Conservation (phyloP, 2,797 vertebrate genomes). For the Pristis pectinata region DNA sequence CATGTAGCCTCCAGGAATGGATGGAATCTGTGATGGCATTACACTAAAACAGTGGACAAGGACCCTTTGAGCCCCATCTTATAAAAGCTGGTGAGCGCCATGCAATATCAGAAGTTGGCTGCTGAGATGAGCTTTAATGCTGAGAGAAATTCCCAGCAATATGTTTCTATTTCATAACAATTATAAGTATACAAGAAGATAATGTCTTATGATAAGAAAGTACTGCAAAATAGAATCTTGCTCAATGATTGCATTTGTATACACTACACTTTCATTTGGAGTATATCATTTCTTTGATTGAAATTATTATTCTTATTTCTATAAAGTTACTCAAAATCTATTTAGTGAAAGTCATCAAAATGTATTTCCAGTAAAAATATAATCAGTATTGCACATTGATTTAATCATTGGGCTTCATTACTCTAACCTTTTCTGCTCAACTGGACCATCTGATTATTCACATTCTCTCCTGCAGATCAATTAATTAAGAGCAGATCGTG, state of each 20-base stretch:
- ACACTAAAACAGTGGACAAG: neutral
- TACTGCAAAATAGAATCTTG: neutral
- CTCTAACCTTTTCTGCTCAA: neutral
- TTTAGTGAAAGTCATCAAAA: slow-evolving; percentile 23
- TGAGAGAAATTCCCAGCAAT: neutral
- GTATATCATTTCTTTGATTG: neutral
- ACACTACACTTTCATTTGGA: slow-evolving; percentile 3
- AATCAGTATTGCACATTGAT: neutral
- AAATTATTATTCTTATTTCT: neutral
- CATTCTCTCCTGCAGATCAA: neutral
- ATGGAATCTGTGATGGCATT: neutral
- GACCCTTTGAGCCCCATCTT: neutral
- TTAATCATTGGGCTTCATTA: neutral
- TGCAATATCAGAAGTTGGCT: neutral
- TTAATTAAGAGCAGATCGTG: neutral
- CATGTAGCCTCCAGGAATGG: neutral
- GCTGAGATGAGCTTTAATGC: neutral
- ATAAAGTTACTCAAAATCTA: neutral
- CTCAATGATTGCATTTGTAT: slow-evolving; percentile 5
- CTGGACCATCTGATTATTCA: neutral
- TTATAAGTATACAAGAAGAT: slow-evolving; percentile 7
- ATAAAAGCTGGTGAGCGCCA: neutral
- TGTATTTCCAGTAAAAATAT: neutral
- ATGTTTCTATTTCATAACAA: neutral
- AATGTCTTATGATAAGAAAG: neutral